These are phyloP conservation scores for Ormia ochracea DNA, from an alignment of 2,888 invertebrate genomes.

Conservation along the genomic window DNA sequence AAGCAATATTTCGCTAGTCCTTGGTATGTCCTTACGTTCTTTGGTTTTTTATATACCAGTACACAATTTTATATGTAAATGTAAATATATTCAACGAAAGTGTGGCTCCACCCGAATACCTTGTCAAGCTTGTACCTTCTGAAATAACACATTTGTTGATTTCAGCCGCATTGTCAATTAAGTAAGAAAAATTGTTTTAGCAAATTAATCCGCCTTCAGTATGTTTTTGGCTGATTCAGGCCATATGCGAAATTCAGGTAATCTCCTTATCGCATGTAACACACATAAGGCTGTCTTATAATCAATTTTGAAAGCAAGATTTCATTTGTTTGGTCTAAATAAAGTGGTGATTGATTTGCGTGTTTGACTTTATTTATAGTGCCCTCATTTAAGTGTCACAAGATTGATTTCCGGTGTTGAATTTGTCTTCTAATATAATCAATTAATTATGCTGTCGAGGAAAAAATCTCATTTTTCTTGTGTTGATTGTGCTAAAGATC, in stretches of 20 bases:
- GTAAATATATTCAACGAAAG: no score
- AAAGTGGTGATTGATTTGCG: background rate
- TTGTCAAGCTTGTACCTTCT: background rate
- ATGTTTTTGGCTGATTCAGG: background rate
- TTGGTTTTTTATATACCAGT: no score
- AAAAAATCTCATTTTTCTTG: background rate
- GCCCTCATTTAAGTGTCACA: conserved; percentile 16
- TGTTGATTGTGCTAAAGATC: conserved; percentile 25
- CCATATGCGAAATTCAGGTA: conserved; percentile 2
- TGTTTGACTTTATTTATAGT: background rate
- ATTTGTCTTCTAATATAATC: conserved; percentile 52
- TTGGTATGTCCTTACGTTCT: no score
- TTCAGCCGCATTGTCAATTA: background rate
- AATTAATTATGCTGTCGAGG: conserved; percentile 25
- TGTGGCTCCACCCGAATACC: background rate
- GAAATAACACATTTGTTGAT: background rate
- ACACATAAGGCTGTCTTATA: background rate
- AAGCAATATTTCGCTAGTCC: no score
- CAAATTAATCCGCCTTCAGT: background rate
- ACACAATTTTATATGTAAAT: no score
- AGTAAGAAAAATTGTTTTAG: background rate
- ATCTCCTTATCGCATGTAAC: background rate
- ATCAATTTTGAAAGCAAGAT: background rate
- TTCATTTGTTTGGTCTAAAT: background rate
- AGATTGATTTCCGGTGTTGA: conserved; percentile 49